Base-by-base conservation (phyloP, 2,113 vertebrate species). In the Ivindomyrus marchei region DNA sequence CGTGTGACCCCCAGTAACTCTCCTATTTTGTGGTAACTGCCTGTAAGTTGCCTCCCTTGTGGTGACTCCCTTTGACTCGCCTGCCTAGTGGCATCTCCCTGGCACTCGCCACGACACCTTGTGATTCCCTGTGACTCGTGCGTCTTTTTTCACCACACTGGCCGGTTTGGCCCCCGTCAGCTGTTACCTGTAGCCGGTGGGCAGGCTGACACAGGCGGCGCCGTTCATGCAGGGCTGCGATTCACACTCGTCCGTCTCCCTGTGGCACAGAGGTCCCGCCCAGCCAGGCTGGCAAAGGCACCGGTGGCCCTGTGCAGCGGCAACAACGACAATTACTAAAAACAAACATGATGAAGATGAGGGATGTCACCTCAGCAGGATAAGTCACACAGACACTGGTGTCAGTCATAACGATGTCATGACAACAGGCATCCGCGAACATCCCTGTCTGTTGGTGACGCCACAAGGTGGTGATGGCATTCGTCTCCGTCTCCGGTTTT, bases 151-250 rank as follows among this genome's bases (percentile, higher is more conserved):
- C n/a, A 66, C 62, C n/a, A 66, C 2, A 2, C 62, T 27, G 62
- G 62, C 62, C 9, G 3, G n/a, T 66, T 66, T 27, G 39, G 15
- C 13, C 27, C 17, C 88, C 91, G 91, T 11, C 50, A 45, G 89
- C 88, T 92, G 94, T 89, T 94, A 98, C 96, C 17, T 92, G 93
- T 96, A 98, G 92, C 90, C 85, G 91, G 95, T 94, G 92, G 95
- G 94, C 90, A 97, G 95, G 93, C 97, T 96, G 53, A 19, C 91
- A 91, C 96, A 97, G 90, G 95, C 96, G 90, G 94, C 95, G 24
- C 95, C 97, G 92, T 97, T 97, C 94, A 95, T 93, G 92, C 96
- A 97, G 86, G 96, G 96, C 36, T 95, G 94, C 58, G 95, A 96
- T 74, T 93, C 92, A 77, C 96, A 98, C 92, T 96, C 96, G 91